A percentile compares a stretch with the other conserved stretches of the same genome.
Evolutionary conservation across 2,113 vertebrate genomes (phyloP).

Genomic region (Saimiri boliviensis): DNA sequence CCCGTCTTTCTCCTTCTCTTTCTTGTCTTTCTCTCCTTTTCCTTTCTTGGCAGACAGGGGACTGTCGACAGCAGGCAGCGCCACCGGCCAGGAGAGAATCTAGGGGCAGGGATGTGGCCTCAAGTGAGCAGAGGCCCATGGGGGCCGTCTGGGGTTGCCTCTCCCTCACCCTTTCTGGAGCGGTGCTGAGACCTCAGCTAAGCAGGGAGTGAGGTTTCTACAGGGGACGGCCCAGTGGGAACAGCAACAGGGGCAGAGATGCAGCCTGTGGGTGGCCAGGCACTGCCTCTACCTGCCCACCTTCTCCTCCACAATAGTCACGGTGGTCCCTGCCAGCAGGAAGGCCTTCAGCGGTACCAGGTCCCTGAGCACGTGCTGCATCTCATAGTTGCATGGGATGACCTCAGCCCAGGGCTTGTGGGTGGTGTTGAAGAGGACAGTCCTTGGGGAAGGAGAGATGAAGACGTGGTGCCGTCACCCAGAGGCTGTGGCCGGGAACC

Average conservation of each 20-base stretch:
- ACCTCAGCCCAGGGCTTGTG: slow-evolving; percentile 83
- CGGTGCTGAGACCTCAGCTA: fast-evolving
- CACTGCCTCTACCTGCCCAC: slow-evolving; percentile 62
- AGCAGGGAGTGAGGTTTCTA: fast-evolving
- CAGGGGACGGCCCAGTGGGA: fast-evolving
- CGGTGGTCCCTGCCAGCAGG: slow-evolving; percentile 81
- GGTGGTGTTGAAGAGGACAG: slow-evolving; percentile 79
- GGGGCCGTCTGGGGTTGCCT: fast-evolving
- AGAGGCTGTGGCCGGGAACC: background rate
- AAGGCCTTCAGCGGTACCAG: slow-evolving; percentile 87
- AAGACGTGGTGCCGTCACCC: fast-evolving
- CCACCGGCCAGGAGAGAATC: slow-evolving; percentile 84
- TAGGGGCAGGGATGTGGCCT: slow-evolving; percentile 33
- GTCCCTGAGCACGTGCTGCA: slow-evolving; percentile 77
- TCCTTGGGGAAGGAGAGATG: slow-evolving; percentile 40
- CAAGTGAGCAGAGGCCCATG: fast-evolving
- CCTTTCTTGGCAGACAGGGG: background rate
- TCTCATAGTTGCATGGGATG: slow-evolving; percentile 83
- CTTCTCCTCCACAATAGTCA: slow-evolving; percentile 90
- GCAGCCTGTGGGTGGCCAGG: background rate
- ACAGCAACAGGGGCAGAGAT: fast-evolving
- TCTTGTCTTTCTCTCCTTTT: slow-evolving; percentile 67
- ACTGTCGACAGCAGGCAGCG: background rate
- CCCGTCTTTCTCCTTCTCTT: background rate
- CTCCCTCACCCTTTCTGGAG: background rate